phyloP scores from a whole-genome alignment of 2,888 invertebrate genomes.

The Bugula neritina region DNA sequence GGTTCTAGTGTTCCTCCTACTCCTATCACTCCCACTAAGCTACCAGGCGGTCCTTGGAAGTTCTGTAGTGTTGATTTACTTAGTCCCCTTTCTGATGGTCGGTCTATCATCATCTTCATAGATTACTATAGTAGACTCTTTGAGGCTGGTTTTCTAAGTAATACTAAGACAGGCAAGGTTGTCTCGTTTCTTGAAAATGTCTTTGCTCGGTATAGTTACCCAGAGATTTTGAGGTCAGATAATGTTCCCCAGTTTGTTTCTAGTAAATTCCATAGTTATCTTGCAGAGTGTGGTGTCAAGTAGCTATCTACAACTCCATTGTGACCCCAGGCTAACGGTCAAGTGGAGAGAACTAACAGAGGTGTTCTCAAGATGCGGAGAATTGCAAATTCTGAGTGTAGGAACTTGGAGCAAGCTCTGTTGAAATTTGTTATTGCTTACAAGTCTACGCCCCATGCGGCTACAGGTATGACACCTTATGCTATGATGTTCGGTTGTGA shows the following conservation, averaged over 20 bases:
- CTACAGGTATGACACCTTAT: no score
- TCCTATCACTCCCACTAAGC: constrained; percentile 6
- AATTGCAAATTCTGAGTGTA: not conserved
- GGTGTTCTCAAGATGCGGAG: no score
- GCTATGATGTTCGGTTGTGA: not conserved
- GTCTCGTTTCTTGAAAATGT: not conserved
- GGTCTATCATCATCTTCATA: not conserved
- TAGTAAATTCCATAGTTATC: not conserved
- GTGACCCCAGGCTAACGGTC: not conserved
- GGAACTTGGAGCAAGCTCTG: no score
- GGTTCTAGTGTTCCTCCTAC: no score
- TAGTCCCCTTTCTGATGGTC: constrained; percentile 4
- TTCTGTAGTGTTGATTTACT: not conserved
- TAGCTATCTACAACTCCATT: not conserved
- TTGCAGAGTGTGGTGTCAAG: not conserved
- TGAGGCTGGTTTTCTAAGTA: no score
- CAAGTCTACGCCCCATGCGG: not conserved
- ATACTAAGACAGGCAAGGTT: no score
- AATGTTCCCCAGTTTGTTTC: not conserved
- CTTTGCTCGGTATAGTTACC: not conserved
- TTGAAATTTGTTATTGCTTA: no score
- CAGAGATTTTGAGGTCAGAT: not conserved
- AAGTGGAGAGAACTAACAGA: no score
- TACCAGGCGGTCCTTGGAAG: constrained; percentile 1
- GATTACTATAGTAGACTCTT: constrained; percentile 7